These are phyloP conservation scores for Taphrorychus bicolor DNA, from an alignment of 2,888 invertebrate genomes.

Conservation along the genomic window DNA sequence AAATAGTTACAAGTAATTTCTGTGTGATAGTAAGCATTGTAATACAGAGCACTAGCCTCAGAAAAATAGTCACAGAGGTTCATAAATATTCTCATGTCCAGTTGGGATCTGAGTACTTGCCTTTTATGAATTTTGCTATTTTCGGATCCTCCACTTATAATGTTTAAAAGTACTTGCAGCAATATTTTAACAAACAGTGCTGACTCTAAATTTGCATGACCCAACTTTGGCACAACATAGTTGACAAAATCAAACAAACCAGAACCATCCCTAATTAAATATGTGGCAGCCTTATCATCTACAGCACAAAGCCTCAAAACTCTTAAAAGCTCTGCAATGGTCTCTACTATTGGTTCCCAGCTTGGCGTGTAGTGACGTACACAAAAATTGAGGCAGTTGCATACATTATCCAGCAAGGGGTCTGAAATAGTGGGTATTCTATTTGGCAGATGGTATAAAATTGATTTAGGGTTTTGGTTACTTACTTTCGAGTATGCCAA, in stretches of 20 bases:
- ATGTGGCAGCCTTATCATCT: neutral
- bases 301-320: neutral
- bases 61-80: conserved; percentile 14
- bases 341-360: neutral
- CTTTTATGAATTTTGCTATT: conserved; percentile 4
- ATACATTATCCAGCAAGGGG: neutral
- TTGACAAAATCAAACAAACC: neutral
- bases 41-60: conserved; percentile 35
- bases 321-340: neutral
- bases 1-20: conserved; percentile 14
- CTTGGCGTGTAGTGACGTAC: neutral
- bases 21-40: conserved; percentile 20
- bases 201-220: neutral
- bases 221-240: neutral
- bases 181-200: neutral
- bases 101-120: neutral
- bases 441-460: no score
- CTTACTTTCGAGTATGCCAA: no score
- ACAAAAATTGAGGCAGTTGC: neutral
- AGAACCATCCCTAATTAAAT: neutral
- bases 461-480: no score
- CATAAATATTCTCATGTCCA: neutral
- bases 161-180: conserved; percentile 35
- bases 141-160: conserved; percentile 20
- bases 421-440: neutral